phyloP scores from a whole-genome alignment of 2,888 invertebrate genomes.

The Drosophila neonasuta region DNA sequence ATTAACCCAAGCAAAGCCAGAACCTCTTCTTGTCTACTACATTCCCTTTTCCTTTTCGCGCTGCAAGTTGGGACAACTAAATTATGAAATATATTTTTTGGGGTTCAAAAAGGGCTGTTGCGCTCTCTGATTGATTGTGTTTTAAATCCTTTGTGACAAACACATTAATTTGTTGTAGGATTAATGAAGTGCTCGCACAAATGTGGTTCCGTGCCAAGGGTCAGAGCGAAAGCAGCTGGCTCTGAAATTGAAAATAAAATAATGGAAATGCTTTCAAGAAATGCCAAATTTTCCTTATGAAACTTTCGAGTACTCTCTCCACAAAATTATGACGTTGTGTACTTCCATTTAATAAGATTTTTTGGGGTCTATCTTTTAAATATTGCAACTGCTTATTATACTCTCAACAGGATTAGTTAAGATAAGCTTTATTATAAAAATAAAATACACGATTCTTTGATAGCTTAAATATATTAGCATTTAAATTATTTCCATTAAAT shows the following conservation, averaged over 20 bases:
- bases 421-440: too few relatives aligned
- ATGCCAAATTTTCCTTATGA: not conserved
- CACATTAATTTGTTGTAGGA: conserved; percentile 63
- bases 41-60: not conserved
- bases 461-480: not conserved
- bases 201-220: conserved; percentile 8
- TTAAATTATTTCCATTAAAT: not conserved
- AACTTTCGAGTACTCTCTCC: not conserved
- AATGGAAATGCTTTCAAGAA: not conserved
- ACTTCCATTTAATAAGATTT: not conserved
- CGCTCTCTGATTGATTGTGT: conserved; percentile 63
- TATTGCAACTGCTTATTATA: too few relatives aligned
- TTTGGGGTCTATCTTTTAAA: not conserved
- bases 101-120: conserved; percentile 43
- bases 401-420: too few relatives aligned
- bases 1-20: conserved; percentile 36
- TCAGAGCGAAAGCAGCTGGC: conserved; percentile 33
- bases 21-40: not conserved
- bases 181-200: conserved; percentile 58
- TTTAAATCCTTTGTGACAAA: conserved; percentile 67
- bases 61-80: conserved; percentile 37
- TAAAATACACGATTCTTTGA: too few relatives aligned
- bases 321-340: too few relatives aligned
- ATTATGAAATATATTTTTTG: conserved; percentile 52
- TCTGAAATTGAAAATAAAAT: conserved; percentile 20